Evolutionary conservation across 2,113 vertebrate genomes (phyloP), one percentile per base, ranked within the genome.

Genomic region (Myotis davidii): DNA sequence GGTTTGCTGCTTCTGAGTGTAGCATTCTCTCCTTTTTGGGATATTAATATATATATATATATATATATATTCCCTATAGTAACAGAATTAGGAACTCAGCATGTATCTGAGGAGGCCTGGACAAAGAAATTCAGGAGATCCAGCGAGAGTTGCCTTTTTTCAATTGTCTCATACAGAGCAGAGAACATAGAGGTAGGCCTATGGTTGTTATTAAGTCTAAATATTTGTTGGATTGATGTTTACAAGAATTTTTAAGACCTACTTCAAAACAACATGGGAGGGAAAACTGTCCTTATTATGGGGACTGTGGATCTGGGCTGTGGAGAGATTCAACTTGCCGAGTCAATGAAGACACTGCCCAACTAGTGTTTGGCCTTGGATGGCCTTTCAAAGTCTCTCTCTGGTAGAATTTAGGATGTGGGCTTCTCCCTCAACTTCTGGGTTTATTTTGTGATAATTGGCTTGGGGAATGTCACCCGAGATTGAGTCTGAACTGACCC

Each of bases 361-460:
- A 18, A 4, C 4, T 7, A 6, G 9, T 18, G 56, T 39, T 14
- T 27, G 65, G 76, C 65, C 77, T 70, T 2, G 0, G 20, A 8
- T 3, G 16, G 81, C 72, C 84, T 77, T 6, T 9, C 10, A 4
- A 37, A 34, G 64, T 27, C n/a, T 23, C 20, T 34, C 16, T 39
- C 56, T 88, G 94, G 85, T 70, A n/a, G 6, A 4, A 3, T 45
- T 64, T 10, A 18, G 70, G 39, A 29, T 29, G n/a, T 50, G 69
- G 85, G 78, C 61, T 64, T 64, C 34, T 34, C 86, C 64, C 74
- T 91, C 16, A 9, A 34, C 86, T 50, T 86, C 86, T 56, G 61
- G 39, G 23, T 67, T 85, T n/a, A 39, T 96, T 95, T 16, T 64
- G 64, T 77, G 87, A 72, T 70, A n/a, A 37, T 9, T 25, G 79